phyloP scores from a whole-genome alignment of 2,888 invertebrate genomes.

The Augochlorella aurata region DNA sequence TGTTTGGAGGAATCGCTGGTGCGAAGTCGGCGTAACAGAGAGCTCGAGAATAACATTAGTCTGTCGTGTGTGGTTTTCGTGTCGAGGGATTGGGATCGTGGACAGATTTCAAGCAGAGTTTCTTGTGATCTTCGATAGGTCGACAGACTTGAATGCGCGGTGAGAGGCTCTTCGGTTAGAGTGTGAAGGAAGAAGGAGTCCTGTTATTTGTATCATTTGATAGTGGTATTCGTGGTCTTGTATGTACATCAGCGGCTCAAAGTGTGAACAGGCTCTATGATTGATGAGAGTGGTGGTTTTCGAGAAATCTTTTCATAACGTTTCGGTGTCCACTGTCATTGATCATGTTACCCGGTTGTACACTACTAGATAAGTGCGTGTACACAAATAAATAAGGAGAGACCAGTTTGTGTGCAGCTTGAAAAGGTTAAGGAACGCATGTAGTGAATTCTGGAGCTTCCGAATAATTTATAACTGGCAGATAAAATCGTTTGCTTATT shows the following conservation, averaged over 20 bases:
- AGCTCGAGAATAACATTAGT: conserved; percentile 20
- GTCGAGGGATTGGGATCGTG: conserved; percentile 27
- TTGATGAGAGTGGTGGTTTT: not conserved
- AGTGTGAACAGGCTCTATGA: not conserved
- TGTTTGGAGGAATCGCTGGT: not conserved
- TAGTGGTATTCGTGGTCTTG: not conserved
- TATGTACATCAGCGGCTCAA: not conserved
- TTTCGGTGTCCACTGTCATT: not conserved
- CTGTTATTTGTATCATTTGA: not conserved
- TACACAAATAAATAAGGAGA: not conserved
- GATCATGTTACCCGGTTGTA: not conserved
- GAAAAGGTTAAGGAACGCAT: not conserved
- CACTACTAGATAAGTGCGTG: not conserved
- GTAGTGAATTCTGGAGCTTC: conserved; percentile 3
- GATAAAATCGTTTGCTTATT: conserved; percentile 2
- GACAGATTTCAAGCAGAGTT: conserved; percentile 42
- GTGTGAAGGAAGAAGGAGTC: not conserved
- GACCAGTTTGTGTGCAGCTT: not conserved
- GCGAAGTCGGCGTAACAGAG: not conserved
- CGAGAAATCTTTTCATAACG: not conserved
- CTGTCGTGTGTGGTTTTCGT: conserved; percentile 31
- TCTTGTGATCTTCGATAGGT: conserved; percentile 15
- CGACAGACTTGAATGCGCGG: conserved; percentile 11
- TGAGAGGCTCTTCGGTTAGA: not conserved
- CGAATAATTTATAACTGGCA: not conserved